These are phyloP conservation scores for Marasmarcha lunaedactyla DNA, from an alignment of 2,888 invertebrate species.

Conservation along the genomic window DNA sequence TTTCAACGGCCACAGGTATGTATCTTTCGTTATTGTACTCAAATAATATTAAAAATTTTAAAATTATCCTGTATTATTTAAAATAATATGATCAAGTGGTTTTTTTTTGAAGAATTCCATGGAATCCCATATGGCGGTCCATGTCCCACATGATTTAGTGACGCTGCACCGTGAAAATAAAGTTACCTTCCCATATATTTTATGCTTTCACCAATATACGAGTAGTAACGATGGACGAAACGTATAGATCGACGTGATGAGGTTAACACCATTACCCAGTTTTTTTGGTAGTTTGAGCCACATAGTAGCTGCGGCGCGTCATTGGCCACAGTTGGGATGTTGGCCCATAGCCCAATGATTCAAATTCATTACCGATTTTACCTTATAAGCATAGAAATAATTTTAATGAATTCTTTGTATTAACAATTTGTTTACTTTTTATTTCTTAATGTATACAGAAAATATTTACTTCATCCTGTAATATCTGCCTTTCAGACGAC, in stretches of 20 bases:
- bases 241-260: conserved; percentile 4
- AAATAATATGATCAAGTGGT: too few species aligned
- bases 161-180: conserved; percentile 47
- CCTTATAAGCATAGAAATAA: too few species aligned
- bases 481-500: conserved; percentile 35
- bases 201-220: not conserved
- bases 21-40: conserved; percentile 24
- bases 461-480: too few species aligned
- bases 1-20: conserved; percentile 65
- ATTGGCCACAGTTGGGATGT: too few species aligned
- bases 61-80: too few species aligned
- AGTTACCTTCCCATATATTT: not conserved
- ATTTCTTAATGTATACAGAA: too few species aligned
- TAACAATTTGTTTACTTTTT: too few species aligned
- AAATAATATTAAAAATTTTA: conserved; percentile 21
- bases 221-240: too few species aligned
- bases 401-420: too few species aligned
- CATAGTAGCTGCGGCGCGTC: too few species aligned
- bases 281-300: not conserved
- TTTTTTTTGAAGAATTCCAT: conserved; percentile 64
- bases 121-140: conserved; percentile 71
- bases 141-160: conserved; percentile 66
- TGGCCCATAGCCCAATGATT: too few species aligned
- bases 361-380: not conserved
- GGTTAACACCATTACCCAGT: conserved; percentile 5